phyloP scores from a whole-genome alignment of 2,888 invertebrate species.

The Cecidostiba fungosa region DNA sequence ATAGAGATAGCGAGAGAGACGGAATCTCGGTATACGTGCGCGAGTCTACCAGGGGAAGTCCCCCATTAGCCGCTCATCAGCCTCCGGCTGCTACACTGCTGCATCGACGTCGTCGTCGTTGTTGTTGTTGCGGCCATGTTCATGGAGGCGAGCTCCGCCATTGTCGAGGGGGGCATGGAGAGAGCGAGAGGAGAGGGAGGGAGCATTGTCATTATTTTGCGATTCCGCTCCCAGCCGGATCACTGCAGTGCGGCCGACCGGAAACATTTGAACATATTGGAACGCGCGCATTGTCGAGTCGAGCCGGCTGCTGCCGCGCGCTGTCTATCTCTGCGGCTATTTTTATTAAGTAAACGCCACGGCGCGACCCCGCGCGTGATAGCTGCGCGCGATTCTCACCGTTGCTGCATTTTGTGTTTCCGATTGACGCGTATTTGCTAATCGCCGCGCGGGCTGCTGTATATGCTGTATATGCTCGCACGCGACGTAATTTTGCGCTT shows the following conservation, averaged over 20 bases:
- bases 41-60: constrained; percentile 67
- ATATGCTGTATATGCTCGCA: not conserved
- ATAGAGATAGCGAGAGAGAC: constrained; percentile 31
- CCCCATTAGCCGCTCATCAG: constrained; percentile 78
- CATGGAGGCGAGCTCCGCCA: constrained; percentile 65
- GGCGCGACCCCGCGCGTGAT: constrained; percentile 61
- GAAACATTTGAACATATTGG: constrained; percentile 78
- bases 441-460: constrained; percentile 47
- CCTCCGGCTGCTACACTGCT: constrained; percentile 75
- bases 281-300: constrained; percentile 68
- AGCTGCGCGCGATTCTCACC: constrained; percentile 39
- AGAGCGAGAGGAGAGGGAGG: not conserved
- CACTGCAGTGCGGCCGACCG: constrained; percentile 73
- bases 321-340: constrained; percentile 55
- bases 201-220: constrained; percentile 77
- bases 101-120: constrained; percentile 69
- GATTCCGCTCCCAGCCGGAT: constrained; percentile 75
- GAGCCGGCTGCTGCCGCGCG: too few species aligned
- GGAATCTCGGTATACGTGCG: not conserved
- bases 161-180: constrained; percentile 66
- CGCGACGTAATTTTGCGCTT: constrained; percentile 39
- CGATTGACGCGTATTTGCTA: constrained; percentile 59
- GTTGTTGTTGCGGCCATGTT: constrained; percentile 71
- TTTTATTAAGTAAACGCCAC: constrained; percentile 67
- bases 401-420: constrained; percentile 5